Conservation (phyloP, 92 coral and sea anemone species). For the Porites divaricata region DNA sequence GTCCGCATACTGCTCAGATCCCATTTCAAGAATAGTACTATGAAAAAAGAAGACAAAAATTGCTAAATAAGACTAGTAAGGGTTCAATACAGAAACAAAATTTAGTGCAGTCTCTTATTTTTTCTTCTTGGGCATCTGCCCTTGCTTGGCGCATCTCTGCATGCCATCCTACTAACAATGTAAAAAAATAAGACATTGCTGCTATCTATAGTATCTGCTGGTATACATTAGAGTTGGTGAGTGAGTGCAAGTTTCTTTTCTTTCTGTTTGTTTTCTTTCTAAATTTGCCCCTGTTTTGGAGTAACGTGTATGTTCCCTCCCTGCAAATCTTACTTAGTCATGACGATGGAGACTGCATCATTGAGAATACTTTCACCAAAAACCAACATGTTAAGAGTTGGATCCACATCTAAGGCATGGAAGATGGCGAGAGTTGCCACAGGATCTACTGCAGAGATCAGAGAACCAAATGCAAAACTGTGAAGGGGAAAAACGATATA, state of each 20-base stretch:
- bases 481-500: neutral
- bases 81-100: neutral
- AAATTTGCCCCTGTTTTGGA: neutral
- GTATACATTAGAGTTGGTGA: too few relatives aligned
- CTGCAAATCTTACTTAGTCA: conserved; percentile 85
- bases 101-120: too few relatives aligned
- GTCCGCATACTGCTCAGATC: conserved; percentile 71
- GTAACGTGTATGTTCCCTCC: neutral
- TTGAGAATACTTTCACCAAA: conserved; percentile 99
- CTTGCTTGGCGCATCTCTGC: too few relatives aligned
- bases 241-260: too few relatives aligned
- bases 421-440: conserved; percentile 98
- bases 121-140: too few relatives aligned
- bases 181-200: too few relatives aligned
- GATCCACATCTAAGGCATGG: conserved; percentile 97
- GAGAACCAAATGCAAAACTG: conserved; percentile 99
- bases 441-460: conserved; percentile 99
- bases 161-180: too few relatives aligned
- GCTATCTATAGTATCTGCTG: too few relatives aligned
- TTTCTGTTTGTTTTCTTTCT: too few relatives aligned
- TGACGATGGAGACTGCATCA: conserved; percentile 99
- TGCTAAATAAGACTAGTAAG: neutral
- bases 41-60: neutral
- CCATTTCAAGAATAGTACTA: conserved; percentile 87
- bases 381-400: conserved; percentile 99